Evolutionary conservation across 2,888 invertebrate genomes (phyloP).

Genomic region (Pollenia amentaria): DNA sequence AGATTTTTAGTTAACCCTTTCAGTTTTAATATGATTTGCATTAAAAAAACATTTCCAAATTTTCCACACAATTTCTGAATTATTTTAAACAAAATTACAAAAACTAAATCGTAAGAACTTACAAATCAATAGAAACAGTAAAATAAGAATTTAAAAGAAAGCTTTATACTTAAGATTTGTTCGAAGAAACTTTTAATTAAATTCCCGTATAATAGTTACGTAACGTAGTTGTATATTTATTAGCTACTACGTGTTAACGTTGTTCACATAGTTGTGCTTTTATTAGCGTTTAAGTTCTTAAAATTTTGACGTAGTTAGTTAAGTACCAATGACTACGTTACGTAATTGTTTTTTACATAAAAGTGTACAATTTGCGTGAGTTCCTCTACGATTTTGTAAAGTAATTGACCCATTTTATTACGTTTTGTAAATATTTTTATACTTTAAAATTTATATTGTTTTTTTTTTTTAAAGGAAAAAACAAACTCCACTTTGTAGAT

Average conservation of each 20-base stretch:
- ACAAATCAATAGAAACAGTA: background rate
- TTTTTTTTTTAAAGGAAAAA: constrained; percentile 10
- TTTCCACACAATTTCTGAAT: constrained; percentile 23
- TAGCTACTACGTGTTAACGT: too few species aligned
- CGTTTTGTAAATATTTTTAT: constrained; percentile 56
- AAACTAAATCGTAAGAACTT: constrained; percentile 47
- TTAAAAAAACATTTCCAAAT: constrained; percentile 42
- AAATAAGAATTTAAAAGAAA: background rate
- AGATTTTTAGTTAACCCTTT: constrained; percentile 41
- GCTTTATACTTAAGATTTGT: too few species aligned
- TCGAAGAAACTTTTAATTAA: too few species aligned
- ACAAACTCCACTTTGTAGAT: constrained; percentile 89
- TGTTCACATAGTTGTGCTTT: too few species aligned
- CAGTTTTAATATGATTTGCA: constrained; percentile 66
- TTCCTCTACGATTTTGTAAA: constrained; percentile 37
- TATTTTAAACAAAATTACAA: constrained; percentile 4
- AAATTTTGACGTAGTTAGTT: background rate
- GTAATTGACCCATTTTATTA: background rate
- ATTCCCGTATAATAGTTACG: too few species aligned
- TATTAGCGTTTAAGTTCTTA: background rate
- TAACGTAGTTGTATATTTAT: too few species aligned
- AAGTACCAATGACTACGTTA: background rate
- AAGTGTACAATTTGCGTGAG: background rate
- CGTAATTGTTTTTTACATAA: background rate
- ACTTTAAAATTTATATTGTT: background rate